Evolutionary conservation across 2,888 invertebrate genomes (phyloP).

Genomic region (Ctenicera cuprea): DNA sequence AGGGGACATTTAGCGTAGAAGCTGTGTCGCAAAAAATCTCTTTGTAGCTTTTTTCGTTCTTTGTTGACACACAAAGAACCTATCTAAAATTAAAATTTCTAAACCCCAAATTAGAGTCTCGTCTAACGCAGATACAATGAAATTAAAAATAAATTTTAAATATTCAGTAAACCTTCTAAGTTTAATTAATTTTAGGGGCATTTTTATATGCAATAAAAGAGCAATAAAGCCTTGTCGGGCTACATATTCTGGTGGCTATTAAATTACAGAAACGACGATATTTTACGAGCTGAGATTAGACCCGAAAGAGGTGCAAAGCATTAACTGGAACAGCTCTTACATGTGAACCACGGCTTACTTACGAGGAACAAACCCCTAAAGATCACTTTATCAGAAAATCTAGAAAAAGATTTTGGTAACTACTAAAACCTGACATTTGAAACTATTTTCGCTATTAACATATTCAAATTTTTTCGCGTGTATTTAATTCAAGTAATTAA

Average conservation of each 20-base stretch:
- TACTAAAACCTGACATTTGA: conserved; percentile 13
- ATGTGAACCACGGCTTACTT: conserved; percentile 26
- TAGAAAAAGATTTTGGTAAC: conserved; percentile 14
- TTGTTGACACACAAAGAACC: not conserved
- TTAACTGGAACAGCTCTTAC: conserved; percentile 25
- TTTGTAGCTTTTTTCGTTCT: not conserved
- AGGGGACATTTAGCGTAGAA: too few species aligned
- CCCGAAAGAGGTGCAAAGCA: conserved; percentile 31
- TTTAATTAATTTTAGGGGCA: conserved; percentile 23
- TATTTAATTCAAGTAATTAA: not conserved
- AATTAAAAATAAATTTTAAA: conserved; percentile 20
- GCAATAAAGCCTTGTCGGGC: conserved; percentile 27
- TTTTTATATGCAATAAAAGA: conserved; percentile 22
- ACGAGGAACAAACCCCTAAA: conserved; percentile 27
- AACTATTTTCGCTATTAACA: not conserved
- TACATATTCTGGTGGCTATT: conserved; percentile 25
- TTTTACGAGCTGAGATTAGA: conserved; percentile 34
- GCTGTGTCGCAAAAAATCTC: too few species aligned
- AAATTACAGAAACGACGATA: conserved; percentile 25
- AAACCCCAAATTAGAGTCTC: not conserved
- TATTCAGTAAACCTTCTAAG: conserved; percentile 17
- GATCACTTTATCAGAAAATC: conserved; percentile 20
- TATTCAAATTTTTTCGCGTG: not conserved
- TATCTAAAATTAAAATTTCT: conserved; percentile 7
- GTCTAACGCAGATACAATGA: not conserved